A percentile compares a stretch with the other conserved stretches of the same genome.
Conservation (phyloP, 2,888 invertebrate genomes). For the Molorchus minor region DNA sequence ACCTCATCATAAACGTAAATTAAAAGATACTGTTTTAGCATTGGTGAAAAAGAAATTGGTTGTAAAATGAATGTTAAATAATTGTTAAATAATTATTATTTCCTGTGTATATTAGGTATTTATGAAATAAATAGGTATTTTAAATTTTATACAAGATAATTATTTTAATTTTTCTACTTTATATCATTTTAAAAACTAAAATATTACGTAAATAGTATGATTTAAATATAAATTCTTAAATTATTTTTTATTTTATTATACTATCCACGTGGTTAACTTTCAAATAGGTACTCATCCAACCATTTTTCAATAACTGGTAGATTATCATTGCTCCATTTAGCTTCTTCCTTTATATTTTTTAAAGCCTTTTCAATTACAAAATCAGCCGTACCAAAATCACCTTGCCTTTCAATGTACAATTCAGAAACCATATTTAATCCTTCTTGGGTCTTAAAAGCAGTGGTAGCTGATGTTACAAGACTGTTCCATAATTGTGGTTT, state of each 20-base stretch:
- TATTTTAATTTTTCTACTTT: too few relatives aligned
- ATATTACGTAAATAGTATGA: not conserved
- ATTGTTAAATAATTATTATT: not conserved
- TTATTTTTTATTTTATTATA: constrained; percentile 6
- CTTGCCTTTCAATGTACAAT: constrained; percentile 70
- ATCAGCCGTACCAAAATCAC: constrained; percentile 77
- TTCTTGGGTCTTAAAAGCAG: constrained; percentile 78
- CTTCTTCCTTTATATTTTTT: constrained; percentile 77
- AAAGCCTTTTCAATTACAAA: constrained; percentile 78
- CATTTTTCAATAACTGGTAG: constrained; percentile 78
- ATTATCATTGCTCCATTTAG: constrained; percentile 80
- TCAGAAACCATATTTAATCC: constrained; percentile 76
- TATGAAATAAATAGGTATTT: too few relatives aligned
- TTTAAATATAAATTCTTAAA: not conserved
- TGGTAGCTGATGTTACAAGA: constrained; percentile 77
- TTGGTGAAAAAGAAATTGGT: constrained; percentile 56
- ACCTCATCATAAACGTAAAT: constrained; percentile 56
- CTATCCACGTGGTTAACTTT: constrained; percentile 44
- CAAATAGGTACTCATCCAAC: constrained; percentile 71
- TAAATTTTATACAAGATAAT: too few relatives aligned
- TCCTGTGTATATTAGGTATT: too few relatives aligned
- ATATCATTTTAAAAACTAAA: too few relatives aligned
- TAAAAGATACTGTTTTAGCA: constrained; percentile 56
- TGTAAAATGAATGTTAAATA: constrained; percentile 40
- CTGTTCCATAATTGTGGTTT: constrained; percentile 81